Percentiles rank a stretch among this genome's conserved stretches.
Evolutionary conservation across 2,888 invertebrate genomes (phyloP).

Genomic region (Coleophora flavipennella): DNA sequence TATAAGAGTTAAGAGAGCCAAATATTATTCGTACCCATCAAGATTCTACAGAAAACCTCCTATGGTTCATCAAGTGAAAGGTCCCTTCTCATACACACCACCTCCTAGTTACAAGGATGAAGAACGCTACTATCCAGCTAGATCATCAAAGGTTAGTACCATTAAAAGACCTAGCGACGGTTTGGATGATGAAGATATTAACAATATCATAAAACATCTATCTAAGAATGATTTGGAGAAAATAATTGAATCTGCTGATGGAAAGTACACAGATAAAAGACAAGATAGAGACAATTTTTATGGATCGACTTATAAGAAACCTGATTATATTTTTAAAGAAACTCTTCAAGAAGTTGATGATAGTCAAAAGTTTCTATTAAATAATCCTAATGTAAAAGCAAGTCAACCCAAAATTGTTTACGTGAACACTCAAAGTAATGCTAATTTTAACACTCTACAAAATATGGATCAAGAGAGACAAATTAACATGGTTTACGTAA

Average conservation of each 20-base stretch:
- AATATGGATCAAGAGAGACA: no score
- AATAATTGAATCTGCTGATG: slow-evolving; percentile 42
- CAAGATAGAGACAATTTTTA: neutral
- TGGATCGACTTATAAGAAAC: slow-evolving; percentile 2
- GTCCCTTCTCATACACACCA: slow-evolving; percentile 45
- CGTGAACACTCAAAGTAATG: no score
- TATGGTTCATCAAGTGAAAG: slow-evolving; percentile 25
- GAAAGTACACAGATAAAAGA: slow-evolving; percentile 16
- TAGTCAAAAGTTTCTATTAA: neutral
- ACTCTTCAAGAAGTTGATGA: slow-evolving; percentile 6
- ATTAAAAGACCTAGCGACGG: slow-evolving; percentile 37
- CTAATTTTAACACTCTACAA: no score
- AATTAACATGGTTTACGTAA: no score
- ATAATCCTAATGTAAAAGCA: slow-evolving; percentile 4
- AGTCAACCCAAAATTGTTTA: slow-evolving; percentile 11
- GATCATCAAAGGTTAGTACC: slow-evolving; percentile 42
- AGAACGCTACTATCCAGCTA: slow-evolving; percentile 26
- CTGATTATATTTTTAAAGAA: slow-evolving; percentile 1
- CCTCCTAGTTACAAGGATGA: slow-evolving; percentile 38
- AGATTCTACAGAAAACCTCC: slow-evolving; percentile 46
- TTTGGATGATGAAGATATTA: slow-evolving; percentile 48
- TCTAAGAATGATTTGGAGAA: slow-evolving; percentile 55
- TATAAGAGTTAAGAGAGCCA: slow-evolving; percentile 45
- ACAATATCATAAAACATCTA: slow-evolving; percentile 48
- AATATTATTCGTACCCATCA: slow-evolving; percentile 42